Base-by-base conservation (phyloP, 35 echinoderm and acorn worm species). In the Lytechinus pictus region DNA sequence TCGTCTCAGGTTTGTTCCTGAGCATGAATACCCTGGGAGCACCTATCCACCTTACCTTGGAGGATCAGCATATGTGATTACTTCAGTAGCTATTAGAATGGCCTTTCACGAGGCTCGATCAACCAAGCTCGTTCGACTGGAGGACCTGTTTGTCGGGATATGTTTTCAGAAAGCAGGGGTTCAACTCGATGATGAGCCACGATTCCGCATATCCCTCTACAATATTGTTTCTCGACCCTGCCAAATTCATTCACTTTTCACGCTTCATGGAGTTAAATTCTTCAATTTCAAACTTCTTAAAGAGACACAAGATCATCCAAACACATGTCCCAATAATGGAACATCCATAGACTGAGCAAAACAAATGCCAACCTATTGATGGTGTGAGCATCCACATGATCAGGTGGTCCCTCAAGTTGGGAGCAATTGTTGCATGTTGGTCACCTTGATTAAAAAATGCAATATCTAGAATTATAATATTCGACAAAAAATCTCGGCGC, bases 101-200 rank as follows among this genome's bases (percentile, higher is more conserved):
- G 61, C 71, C 19, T 95, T 21, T 27, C n/a, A 28, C n/a, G n/a
- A 71, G 12, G 57, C 94, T n/a, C 33, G n/a, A 28, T 52, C 33
- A 10, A 86, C 61, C 51, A 24, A 12, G 24, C 71, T 61, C 13
- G 29, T 95, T 4, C 55, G 71, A 52, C 61, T 54, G 94, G 94
- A 95, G 58, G 94, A 95, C 58, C 13, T 86, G 9, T 95, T 51
- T 53, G 94, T 95, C 9, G 94, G 94, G 8, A 61, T 95, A 53
- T 95, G 94, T 95, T 44, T 95, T 21, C 24, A 95, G 27, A 95
- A 95, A 27, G 33, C 58, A 4, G 56, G 58, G 16, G 94, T 95
- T 9, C 55, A 61, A 14, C 21, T 95, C n/a, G 44, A 10, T 16
- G 27, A 95, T 60, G 94, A 95, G 21, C 54, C 33, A 27, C 55